phyloP scores from a whole-genome alignment of 2,888 invertebrate genomes.

The Cistogaster globosa region DNA sequence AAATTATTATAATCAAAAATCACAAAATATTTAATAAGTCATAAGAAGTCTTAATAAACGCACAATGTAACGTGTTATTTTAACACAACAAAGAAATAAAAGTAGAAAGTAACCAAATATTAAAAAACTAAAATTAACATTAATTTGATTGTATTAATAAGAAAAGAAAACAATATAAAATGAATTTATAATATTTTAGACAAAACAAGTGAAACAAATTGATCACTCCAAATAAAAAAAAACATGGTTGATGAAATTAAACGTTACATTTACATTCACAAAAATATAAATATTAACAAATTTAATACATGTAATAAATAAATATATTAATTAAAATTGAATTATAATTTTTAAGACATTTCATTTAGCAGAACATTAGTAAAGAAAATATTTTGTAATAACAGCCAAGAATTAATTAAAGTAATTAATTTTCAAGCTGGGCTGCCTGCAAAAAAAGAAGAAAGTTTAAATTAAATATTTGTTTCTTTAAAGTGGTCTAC shows the following conservation, averaged over 20 bases:
- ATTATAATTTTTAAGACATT: no score
- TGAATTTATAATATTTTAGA: constrained; percentile 35
- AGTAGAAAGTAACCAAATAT: neutral
- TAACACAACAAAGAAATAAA: constrained; percentile 11
- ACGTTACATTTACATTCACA: constrained; percentile 13
- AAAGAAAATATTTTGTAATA: no score
- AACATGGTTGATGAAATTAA: constrained; percentile 59
- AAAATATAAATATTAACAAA: no score
- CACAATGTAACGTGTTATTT: constrained; percentile 61
- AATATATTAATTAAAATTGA: no score
- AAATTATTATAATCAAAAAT: neutral
- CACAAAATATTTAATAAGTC: constrained; percentile 6
- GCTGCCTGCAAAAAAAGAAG: no score
- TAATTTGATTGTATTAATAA: neutral
- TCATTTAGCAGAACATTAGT: no score
- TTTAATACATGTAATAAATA: no score
- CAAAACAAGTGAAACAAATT: neutral
- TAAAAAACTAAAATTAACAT: neutral
- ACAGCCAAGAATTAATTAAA: no score
- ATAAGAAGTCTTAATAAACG: constrained; percentile 51
- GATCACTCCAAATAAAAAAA: constrained; percentile 56
- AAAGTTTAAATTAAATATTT: no score
- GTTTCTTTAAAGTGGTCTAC: no score
- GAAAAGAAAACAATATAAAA: constrained; percentile 28
- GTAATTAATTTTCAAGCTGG: no score